phyloP scores from a whole-genome alignment of 1,140 invertebrate genomes.

The Eupristina koningsbergeri region DNA sequence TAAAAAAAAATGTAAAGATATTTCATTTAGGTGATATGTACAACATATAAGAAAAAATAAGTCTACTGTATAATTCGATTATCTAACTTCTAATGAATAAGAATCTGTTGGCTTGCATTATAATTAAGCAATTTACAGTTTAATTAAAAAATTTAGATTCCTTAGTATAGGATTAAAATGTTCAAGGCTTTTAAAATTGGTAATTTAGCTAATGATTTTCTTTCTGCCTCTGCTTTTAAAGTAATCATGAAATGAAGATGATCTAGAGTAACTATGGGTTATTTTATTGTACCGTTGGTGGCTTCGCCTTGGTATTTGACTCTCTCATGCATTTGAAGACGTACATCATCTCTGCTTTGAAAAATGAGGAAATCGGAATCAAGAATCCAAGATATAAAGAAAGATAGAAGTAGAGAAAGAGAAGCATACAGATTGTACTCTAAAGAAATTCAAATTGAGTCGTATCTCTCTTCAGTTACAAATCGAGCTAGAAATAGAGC shows the following conservation, averaged over 20 bases:
- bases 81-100: too few relatives aligned
- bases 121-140: too few relatives aligned
- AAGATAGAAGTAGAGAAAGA: neutral
- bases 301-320: neutral
- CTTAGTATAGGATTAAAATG: too few relatives aligned
- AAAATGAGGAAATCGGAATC: neutral
- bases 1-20: too few relatives aligned
- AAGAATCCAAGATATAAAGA: neutral
- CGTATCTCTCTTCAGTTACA: neutral
- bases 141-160: too few relatives aligned
- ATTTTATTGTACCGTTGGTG: neutral
- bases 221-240: too few relatives aligned
- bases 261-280: neutral
- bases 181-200: neutral
- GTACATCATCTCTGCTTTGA: neutral
- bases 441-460: conserved; percentile 16
- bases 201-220: neutral
- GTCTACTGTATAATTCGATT: too few relatives aligned
- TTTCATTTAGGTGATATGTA: too few relatives aligned
- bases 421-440: neutral
- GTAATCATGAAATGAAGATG: neutral
- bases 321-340: neutral
- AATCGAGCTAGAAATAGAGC: neutral
- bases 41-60: too few relatives aligned
- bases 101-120: too few relatives aligned